Base-by-base conservation (phyloP, 23 tunicate genomes). In the Trididemnum nubilum region DNA sequence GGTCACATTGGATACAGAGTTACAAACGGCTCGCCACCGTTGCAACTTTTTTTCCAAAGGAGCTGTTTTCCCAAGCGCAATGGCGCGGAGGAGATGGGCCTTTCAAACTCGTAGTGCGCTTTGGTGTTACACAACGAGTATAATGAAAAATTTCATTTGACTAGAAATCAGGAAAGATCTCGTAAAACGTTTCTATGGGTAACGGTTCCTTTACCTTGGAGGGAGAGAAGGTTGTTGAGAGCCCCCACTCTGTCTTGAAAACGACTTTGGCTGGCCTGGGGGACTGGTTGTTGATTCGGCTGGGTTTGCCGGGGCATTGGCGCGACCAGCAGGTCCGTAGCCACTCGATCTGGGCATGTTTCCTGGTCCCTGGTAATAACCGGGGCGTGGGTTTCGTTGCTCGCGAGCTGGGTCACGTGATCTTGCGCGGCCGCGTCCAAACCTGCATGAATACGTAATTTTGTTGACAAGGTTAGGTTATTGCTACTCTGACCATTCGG, bases 241-340 rank as follows among this genome's bases (percentile, higher is more conserved):
- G 28, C 75, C 58, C 27, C 70, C 1, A 37, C 39, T 32, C n/a
- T n/a, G n/a, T 37, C 76, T 32, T 7, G 33, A 33, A 24, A 51
- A 40, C 27, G 39, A 59, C 51, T 73, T 73, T 2, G 36, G 25
- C 31, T 77, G 81, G 19, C 61, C 61, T 0, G 80, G 57, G 0
- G 82, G 88, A 66, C 88, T 85, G 0, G 82, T 85, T n/a, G 82
- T 77, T 12, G 88, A 76, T 34, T 85, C 88, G 22, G 35, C 28
- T 9, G 80, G 73, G 36, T 64, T 64, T 18, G 82, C 76, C 0
- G 88, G 82, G 28, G 82, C 76, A 67, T 85, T 77, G 24, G 88
- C 40, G 0, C 88, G 70, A 1, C 66, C 81, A 19, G 32, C 50
- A 1, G 50, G 51, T 12, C 29, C 59, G 3, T 36, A 32, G 35